Base-by-base conservation (phyloP, 2,797 vertebrate species). In the Phaenicophaeus curvirostris region DNA sequence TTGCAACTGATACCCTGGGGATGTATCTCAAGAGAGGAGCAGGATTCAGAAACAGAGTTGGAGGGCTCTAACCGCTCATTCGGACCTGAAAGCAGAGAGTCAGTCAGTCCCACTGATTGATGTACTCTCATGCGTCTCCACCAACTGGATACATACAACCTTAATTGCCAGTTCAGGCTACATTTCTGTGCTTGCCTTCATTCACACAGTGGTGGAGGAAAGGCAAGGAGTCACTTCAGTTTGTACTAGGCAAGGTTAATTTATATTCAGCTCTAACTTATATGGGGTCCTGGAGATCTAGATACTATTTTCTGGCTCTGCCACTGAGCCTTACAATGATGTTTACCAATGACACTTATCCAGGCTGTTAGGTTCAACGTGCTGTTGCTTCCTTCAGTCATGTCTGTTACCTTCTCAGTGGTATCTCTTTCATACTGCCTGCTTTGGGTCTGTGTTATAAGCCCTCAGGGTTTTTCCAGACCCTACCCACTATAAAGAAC, bases 91-190 rank as follows among this genome's bases (percentile, higher is more conserved):
- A 68, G 13, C 13, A 73, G 63, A 54, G 51, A 35, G 46, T 35
- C 19, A 35, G 55, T 68, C n/a, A 39, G n/a, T 5, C n/a, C 19
- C 27, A 9, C n/a, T 35, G 8, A 53, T 59, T 33, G 15, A 61
- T 16, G 27, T 16, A 15, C 5, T 35, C 4, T 15, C 23, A 19
- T 17, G 41, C 25, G 18, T 81, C 95, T 90, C 48, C 15, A n/a
- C 30, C 7, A 48, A 5, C 6, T 51, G 46, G 11, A 21, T 54
- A 21, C 13, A 23, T 21, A 4, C 0, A 1, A 58, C 31, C 51
- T 57, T 73, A 72, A 55, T 24, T 0, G 0, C 5, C 6, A 42
- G 19, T 62, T 79, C 41, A 37, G 55, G 35, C 42, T 55, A 16
- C 18, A 15, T 59, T 93, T 87, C 31, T 50, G 8, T 14, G 10